A percentile compares a stretch with the other conserved stretches of the same genome.
Evolutionary conservation across 2,888 invertebrate genomes (phyloP).

Genomic region (Tryphoninae sp.): DNA sequence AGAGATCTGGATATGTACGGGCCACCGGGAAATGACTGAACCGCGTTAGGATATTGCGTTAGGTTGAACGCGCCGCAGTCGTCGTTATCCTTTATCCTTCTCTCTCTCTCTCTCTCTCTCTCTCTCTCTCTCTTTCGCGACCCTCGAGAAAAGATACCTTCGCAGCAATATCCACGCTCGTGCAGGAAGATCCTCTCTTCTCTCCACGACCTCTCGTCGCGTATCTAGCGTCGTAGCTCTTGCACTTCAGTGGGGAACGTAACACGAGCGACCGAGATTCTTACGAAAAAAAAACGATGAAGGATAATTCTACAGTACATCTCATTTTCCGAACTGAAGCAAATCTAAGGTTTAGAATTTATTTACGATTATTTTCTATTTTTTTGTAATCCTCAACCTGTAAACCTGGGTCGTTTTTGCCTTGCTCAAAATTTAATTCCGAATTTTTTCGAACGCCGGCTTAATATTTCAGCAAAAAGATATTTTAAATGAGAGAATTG

Average conservation of each 20-base stretch:
- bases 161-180: constrained; percentile 49
- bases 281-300: neutral
- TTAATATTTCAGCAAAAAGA: too few species aligned
- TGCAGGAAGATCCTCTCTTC: constrained; percentile 35
- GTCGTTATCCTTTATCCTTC: constrained; percentile 40
- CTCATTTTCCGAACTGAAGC: too few species aligned
- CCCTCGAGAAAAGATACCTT: constrained; percentile 53
- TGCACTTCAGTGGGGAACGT: neutral
- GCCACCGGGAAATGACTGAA: constrained; percentile 81
- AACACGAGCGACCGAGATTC: neutral
- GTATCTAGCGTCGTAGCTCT: constrained; percentile 26
- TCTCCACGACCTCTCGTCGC: constrained; percentile 14
- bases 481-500: too few species aligned
- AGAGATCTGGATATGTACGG: constrained; percentile 56
- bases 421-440: too few species aligned
- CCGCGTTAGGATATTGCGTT: constrained; percentile 81
- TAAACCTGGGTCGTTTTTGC: too few species aligned
- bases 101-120: constrained; percentile 7
- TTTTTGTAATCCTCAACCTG: too few species aligned
- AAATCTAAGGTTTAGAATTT: too few species aligned
- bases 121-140: neutral
- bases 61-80: constrained; percentile 70
- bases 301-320: neutral
- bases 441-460: too few species aligned
- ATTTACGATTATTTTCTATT: too few species aligned